Percentiles rank a stretch among this genome's conserved stretches.
phyloP scores from a whole-genome alignment of 2,113 vertebrate species.

The Gila orcuttii region DNA sequence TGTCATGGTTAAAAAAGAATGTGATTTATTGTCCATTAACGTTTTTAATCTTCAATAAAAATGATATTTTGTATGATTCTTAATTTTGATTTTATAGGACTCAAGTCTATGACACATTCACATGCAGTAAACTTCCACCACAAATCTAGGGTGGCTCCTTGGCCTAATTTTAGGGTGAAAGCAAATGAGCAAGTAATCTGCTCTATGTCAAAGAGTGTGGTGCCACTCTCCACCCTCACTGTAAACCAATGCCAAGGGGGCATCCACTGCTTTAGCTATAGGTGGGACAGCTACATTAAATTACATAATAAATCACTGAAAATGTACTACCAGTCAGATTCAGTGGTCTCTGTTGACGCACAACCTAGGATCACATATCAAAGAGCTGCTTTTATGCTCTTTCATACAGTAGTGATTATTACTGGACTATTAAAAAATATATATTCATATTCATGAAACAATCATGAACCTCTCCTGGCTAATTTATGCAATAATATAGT shows the following conservation, averaged over 20 bases:
- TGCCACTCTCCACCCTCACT: slow-evolving; percentile 59
- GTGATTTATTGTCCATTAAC: background rate
- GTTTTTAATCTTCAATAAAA: slow-evolving; percentile 20
- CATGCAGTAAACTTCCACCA: slow-evolving; percentile 15
- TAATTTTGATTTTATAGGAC: background rate
- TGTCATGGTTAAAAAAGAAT: background rate
- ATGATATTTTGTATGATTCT: slow-evolving; percentile 29
- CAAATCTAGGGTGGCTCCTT: slow-evolving; percentile 57
- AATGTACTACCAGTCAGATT: slow-evolving; percentile 12
- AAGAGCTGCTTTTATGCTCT: background rate
- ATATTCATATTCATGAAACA: background rate
- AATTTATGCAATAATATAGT: background rate
- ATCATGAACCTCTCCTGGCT: too few species aligned
- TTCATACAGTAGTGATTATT: background rate
- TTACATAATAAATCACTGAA: slow-evolving; percentile 21
- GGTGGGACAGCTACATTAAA: slow-evolving; percentile 26
- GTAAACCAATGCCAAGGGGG: slow-evolving; percentile 61
- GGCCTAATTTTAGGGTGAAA: slow-evolving; percentile 72
- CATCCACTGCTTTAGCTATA: slow-evolving; percentile 1
- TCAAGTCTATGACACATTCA: too few species aligned
- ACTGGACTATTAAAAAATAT: too few species aligned
- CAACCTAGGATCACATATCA: background rate
- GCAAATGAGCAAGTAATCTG: slow-evolving; percentile 64
- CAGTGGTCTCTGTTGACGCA: background rate
- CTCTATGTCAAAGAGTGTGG: slow-evolving; percentile 60